phyloP scores from a whole-genome alignment of 2,888 invertebrate genomes.

The Leptinotarsa rubiginosa region DNA sequence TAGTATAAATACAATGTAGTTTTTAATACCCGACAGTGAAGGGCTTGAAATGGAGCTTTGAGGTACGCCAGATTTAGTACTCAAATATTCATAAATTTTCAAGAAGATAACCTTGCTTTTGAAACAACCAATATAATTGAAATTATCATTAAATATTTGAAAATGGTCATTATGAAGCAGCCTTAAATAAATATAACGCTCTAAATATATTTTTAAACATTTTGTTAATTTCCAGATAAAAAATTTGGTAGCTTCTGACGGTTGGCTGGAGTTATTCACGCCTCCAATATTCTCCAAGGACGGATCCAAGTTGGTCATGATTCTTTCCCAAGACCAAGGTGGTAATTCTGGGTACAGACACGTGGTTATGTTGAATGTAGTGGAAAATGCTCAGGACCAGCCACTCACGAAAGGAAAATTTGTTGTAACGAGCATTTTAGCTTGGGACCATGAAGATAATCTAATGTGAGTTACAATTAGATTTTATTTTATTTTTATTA shows the following conservation, averaged over 20 bases:
- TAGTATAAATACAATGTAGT: not conserved
- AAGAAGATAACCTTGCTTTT: too few species aligned
- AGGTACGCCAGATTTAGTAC: too few species aligned
- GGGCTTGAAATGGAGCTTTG: not conserved
- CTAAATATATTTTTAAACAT: not conserved
- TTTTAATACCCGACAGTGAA: too few species aligned
- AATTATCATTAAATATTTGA: too few species aligned
- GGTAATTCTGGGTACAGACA: conserved; percentile 73
- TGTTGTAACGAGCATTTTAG: conserved; percentile 79
- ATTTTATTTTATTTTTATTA: not conserved
- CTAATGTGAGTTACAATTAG: conserved; percentile 72
- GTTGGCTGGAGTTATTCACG: conserved; percentile 85
- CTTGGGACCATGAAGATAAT: conserved; percentile 75
- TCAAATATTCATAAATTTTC: too few species aligned
- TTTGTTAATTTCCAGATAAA: conserved; percentile 66
- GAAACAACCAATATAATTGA: too few species aligned
- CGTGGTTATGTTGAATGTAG: conserved; percentile 70
- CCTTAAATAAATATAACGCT: too few species aligned
- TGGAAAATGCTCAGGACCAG: conserved; percentile 59
- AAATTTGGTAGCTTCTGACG: conserved; percentile 67
- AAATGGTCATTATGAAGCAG: too few species aligned
- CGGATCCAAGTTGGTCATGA: conserved; percentile 78
- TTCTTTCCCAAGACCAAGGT: conserved; percentile 77
- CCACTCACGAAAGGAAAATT: conserved; percentile 74
- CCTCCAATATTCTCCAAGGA: conserved; percentile 77